Evolutionary conservation across 2,797 vertebrate species (phyloP).

Genomic region (Knipowitschia caucasica): DNA sequence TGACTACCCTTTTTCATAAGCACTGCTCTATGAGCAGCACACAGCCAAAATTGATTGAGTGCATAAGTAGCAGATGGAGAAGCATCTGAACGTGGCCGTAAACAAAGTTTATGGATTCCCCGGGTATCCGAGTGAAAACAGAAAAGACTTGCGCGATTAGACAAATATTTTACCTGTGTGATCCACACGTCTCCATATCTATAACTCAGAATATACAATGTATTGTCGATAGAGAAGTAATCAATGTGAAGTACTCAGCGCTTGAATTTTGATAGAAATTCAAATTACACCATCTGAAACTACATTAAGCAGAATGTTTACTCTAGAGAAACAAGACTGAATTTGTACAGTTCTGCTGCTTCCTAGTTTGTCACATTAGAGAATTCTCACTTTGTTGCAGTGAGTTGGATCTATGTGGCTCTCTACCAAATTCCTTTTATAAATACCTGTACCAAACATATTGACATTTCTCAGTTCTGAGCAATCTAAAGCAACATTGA

Average conservation of each 20-base stretch:
- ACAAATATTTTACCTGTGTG: constrained; percentile 23
- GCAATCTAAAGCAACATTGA: too few species aligned
- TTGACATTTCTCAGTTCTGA: too few species aligned
- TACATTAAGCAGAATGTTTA: not conserved
- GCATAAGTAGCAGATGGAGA: constrained; percentile 54
- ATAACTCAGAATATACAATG: not conserved
- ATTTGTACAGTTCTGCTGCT: too few species aligned
- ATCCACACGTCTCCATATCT: constrained; percentile 1
- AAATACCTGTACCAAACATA: too few species aligned
- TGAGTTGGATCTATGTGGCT: not conserved
- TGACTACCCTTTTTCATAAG: constrained; percentile 43
- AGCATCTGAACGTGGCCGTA: constrained; percentile 42
- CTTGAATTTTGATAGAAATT: not conserved
- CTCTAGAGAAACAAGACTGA: not conserved
- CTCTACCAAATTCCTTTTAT: not conserved
- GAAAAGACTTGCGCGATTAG: not conserved
- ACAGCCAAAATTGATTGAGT: constrained; percentile 51
- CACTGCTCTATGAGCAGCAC: constrained; percentile 39
- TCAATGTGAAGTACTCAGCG: not conserved
- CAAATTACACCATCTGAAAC: not conserved
- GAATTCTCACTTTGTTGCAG: too few species aligned
- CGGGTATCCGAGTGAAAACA: constrained; percentile 25
- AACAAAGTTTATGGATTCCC: constrained; percentile 54
- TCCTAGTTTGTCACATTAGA: too few species aligned
- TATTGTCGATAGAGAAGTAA: not conserved